Conservation (phyloP, 1,140 invertebrate species). For the Cydia pomonella region DNA sequence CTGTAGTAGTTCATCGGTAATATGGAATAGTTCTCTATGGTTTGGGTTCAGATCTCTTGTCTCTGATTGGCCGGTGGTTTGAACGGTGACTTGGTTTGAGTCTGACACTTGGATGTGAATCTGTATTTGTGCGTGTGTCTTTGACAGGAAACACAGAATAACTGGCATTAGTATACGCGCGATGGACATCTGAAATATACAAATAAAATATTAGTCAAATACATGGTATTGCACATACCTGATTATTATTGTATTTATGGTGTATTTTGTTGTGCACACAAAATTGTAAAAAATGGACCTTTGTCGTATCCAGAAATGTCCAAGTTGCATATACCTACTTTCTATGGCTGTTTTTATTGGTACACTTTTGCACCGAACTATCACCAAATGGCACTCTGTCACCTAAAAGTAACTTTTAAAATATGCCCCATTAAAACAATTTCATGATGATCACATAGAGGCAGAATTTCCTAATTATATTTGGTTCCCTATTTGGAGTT, state of each 20-base stretch:
- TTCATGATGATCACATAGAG: too few relatives aligned
- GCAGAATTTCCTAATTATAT: too few relatives aligned
- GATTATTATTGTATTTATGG: too few relatives aligned
- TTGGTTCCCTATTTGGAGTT: too few relatives aligned
- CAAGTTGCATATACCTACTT: too few relatives aligned
- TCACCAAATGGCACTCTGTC: too few relatives aligned
- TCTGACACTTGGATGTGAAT: background rate
- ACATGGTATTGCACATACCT: too few relatives aligned
- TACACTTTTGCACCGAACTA: too few relatives aligned
- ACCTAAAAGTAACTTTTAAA: too few relatives aligned
- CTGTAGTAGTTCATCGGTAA: background rate
- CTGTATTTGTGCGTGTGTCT: background rate
- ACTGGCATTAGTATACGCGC: background rate
- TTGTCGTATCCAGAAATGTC: background rate
- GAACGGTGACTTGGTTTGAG: background rate
- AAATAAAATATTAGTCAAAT: background rate
- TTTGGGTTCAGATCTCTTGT: background rate
- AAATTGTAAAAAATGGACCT: background rate
- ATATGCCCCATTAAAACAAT: too few relatives aligned
- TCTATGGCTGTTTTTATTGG: too few relatives aligned
- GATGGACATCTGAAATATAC: slow-evolving; percentile 1
- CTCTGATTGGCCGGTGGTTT: background rate
- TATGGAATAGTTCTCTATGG: slow-evolving; percentile 1
- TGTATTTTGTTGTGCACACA: background rate
- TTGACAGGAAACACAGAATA: background rate